These are phyloP conservation scores for Ceyx melanurus DNA, from an alignment of 2,113 vertebrate genomes.

Conservation along the genomic window DNA sequence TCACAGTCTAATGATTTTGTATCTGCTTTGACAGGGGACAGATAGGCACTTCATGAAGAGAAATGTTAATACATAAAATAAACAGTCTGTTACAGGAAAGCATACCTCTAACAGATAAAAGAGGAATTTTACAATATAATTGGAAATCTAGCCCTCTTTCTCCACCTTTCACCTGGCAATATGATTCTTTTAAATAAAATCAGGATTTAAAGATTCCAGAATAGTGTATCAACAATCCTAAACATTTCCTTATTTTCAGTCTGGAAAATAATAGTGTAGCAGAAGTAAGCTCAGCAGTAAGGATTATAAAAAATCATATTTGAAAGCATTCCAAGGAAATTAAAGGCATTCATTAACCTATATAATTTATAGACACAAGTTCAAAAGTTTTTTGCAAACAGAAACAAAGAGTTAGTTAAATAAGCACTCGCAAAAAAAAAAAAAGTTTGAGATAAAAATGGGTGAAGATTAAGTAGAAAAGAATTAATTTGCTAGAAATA, in stretches of 20 bases:
- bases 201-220: neutral
- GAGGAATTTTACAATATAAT: neutral
- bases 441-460: neutral
- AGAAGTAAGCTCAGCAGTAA: neutral
- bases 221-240: neutral
- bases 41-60: neutral
- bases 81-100: fast-evolving
- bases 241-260: neutral
- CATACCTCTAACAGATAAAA: neutral
- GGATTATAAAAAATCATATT: neutral
- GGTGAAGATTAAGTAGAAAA: neutral
- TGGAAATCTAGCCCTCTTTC: neutral
- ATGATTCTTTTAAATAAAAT: neutral
- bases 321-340: neutral
- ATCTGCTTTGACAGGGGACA: neutral
- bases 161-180: neutral
- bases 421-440: neutral
- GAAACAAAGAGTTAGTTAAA: neutral
- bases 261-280: neutral
- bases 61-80: neutral
- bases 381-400: neutral
- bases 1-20: neutral
- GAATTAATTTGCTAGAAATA: neutral
- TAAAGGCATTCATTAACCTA: neutral
- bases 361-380: neutral